Conservation (phyloP, 2,797 vertebrate genomes). For the Malacoctenus gilli region DNA sequence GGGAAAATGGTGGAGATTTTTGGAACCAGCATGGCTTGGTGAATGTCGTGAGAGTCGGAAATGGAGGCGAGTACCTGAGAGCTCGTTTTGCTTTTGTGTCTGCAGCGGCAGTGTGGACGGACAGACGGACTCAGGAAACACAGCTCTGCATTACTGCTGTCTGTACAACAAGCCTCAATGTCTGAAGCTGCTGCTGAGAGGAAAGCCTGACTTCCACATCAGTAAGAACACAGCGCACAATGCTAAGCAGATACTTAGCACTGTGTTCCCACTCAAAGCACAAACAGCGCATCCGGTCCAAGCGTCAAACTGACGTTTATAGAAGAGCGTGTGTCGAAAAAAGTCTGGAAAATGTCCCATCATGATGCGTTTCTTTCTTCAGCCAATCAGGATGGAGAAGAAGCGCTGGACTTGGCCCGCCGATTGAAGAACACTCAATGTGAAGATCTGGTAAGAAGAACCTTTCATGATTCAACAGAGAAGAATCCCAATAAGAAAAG, state of each 20-base stretch:
- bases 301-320: no score
- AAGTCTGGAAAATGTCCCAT: no score
- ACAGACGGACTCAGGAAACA: slow-evolving; percentile 82
- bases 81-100: neutral
- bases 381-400: slow-evolving; percentile 86
- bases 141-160: slow-evolving; percentile 85
- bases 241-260: no score
- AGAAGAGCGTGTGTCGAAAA: no score
- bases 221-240: slow-evolving; percentile 66
- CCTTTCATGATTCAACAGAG: neutral
- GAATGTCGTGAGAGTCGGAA: no score
- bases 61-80: no score
- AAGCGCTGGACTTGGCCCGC: slow-evolving; percentile 80
- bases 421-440: slow-evolving; percentile 81
- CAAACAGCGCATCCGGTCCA: no score
- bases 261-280: no score
- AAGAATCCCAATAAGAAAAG: no score
- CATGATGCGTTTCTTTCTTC: slow-evolving; percentile 20
- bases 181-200: slow-evolving; percentile 85
- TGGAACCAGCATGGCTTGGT: no score
- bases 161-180: slow-evolving; percentile 86
- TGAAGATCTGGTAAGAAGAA: slow-evolving; percentile 83
- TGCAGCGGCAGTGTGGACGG: slow-evolving; percentile 29
- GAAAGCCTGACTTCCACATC: slow-evolving; percentile 82
- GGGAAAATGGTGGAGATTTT: no score